Evolutionary conservation across 2,888 invertebrate species (phyloP), one percentile per base, ranked within the genome.

Genomic region (Xanthia togata): DNA sequence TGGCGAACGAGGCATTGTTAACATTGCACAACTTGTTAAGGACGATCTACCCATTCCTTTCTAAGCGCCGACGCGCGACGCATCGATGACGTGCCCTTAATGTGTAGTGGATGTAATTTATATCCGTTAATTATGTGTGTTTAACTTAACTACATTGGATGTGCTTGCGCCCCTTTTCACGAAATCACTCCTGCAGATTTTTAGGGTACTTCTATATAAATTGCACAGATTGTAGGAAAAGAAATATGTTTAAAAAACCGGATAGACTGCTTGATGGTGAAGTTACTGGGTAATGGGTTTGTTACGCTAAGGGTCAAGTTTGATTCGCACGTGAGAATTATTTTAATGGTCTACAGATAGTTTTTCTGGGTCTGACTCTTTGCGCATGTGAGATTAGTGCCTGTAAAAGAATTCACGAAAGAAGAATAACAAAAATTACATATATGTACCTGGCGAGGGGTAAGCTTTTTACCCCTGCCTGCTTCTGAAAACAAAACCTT

Each of bases 1-100:
- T n/a, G 26, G 47, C 60, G 60, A 75, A 75, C 50, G 4, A 80
- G 50, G 17, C 50, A 75, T 75, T 63, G 74, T 78, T 78, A 41
- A 60, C 17, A 55, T 87, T 86, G 70, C 70, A 67, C 74, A 85
- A 85, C 70, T 60, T 31, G 44, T 31, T 63, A 85, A 85, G 86
- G 81, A 83, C 79, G 65, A 72, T 26, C 23, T 26, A 76, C 38
- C 23, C 47, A 64, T 60, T 72, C 86, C 88, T 83, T 85, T 87
- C 87, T 82, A 85, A 83, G 68, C 60, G 44, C 57, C 64, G 63
- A 75, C 75, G 73, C 76, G 87, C 70, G n/a, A 70, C 85, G 76
- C 65, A 87, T 87, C 71, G 86, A 87, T 88, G 83, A 68, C 76
- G 57, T 70, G 84, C 86, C 78, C 88, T 79, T 88, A 87, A 87